Evolutionary conservation across 2,888 invertebrate genomes (phyloP).

Genomic region (Arrhopalites spinosus): DNA sequence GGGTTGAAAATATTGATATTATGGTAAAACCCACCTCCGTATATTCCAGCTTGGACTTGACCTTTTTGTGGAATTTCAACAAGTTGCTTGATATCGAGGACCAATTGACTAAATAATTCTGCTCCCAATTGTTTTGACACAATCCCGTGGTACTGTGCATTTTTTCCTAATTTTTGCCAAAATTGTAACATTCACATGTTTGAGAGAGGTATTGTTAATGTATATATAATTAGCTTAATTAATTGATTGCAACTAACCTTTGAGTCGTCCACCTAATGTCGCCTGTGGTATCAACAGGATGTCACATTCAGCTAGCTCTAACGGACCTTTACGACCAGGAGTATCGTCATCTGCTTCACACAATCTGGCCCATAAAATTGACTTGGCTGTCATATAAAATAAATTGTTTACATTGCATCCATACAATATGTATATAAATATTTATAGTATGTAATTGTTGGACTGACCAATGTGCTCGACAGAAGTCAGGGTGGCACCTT

Average conservation of each 20-base stretch:
- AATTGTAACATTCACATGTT: background rate
- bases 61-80: slow-evolving; percentile 48
- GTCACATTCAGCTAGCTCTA: too few relatives aligned
- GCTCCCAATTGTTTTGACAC: slow-evolving; percentile 59
- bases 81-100: slow-evolving; percentile 48
- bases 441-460: background rate
- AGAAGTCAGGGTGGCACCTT: slow-evolving; percentile 58
- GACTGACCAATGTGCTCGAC: slow-evolving; percentile 57
- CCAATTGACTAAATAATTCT: slow-evolving; percentile 57
- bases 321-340: slow-evolving; percentile 38
- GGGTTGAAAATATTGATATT: too few relatives aligned
- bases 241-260: slow-evolving; percentile 55
- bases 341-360: slow-evolving; percentile 42
- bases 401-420: too few relatives aligned
- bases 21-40: slow-evolving; percentile 56
- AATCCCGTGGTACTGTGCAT: slow-evolving; percentile 60
- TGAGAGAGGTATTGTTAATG: background rate
- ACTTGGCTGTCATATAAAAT: slow-evolving; percentile 43
- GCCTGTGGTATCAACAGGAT: slow-evolving; percentile 62
- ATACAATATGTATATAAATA: too few relatives aligned
- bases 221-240: background rate
- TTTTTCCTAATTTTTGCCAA: background rate
- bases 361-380: slow-evolving; percentile 44
- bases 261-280: slow-evolving; percentile 60
- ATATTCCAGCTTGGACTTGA: slow-evolving; percentile 58